These are phyloP conservation scores for Lasioglossum lativentre DNA, from an alignment of 2,888 invertebrate species.

Conservation along the genomic window DNA sequence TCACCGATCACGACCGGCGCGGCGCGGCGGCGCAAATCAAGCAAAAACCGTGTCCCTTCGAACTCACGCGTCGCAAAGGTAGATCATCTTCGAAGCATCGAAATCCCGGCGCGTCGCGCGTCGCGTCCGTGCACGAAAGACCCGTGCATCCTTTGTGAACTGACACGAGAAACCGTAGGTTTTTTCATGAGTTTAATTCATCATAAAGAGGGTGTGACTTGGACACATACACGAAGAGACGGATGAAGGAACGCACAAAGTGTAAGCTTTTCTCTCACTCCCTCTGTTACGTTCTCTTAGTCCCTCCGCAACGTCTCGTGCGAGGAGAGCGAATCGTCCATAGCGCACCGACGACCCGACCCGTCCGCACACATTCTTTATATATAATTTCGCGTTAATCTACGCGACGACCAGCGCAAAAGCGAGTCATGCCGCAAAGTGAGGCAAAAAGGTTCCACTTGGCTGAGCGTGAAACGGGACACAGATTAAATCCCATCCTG, in stretches of 20 bases:
- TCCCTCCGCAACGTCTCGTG: constrained; percentile 6
- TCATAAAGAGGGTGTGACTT: constrained; percentile 70
- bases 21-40: neutral
- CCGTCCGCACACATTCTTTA: constrained; percentile 82
- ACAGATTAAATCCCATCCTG: constrained; percentile 86
- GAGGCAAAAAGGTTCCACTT: constrained; percentile 86
- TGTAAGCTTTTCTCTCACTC: constrained; percentile 13
- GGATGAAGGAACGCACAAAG: constrained; percentile 51
- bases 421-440: constrained; percentile 83
- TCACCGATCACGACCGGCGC: neutral
- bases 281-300: neutral
- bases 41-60: constrained; percentile 1
- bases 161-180: constrained; percentile 45
- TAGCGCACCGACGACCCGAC: constrained; percentile 72
- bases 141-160: constrained; percentile 52
- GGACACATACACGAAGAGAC: constrained; percentile 36
- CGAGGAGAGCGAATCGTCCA: constrained; percentile 69
- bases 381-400: constrained; percentile 86
- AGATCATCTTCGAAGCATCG: constrained; percentile 35
- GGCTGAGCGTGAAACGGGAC: constrained; percentile 86
- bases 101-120: constrained; percentile 26
- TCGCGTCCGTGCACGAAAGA: constrained; percentile 16
- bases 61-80: constrained; percentile 32
- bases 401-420: constrained; percentile 84
- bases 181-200: constrained; percentile 69